Base-by-base conservation (phyloP, 2,797 vertebrate genomes). In the Spinus pinus region DNA sequence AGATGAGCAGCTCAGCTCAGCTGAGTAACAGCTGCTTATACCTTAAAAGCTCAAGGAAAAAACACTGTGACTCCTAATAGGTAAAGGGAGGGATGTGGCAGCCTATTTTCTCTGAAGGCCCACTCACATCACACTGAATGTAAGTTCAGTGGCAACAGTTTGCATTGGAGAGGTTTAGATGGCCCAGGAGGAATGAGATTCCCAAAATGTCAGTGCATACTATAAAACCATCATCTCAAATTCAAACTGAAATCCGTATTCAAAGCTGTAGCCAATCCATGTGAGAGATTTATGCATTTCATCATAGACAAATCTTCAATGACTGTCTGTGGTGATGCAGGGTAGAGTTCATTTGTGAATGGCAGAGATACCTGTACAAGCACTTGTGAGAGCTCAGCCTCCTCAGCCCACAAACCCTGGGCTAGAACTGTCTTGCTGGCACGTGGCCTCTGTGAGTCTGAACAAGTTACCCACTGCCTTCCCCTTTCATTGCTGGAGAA, bases 401-500 rank as follows among this genome's bases (percentile, higher is more conserved):
- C 33, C 37, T n/a, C 0, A 0, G 31, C 62, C 39, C 0, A 0
- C 37, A 56, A 12, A 31, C 19, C 14, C 67, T 72, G 85, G n/a
- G 17, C 42, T 65, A 46, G 33, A 90, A 15, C 35, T 61, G 51
- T 54, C 12, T 9, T 47, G 23, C 41, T 73, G 39, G 3, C 31
- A 56, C 21, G 14, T 61, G n/a, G 22, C 21, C 23, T 73, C 51
- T 60, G 0, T 4, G 12, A 60, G 27, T 54, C 67, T 46, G 70
- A 57, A 16, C 11, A 56, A 56, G 67, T 37, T 47, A 15, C 14
- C 20, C 58, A 70, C 41, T 91, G 22, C 42, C 30, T 50, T 57
- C 18, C 12, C 35, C 20, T 78, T 50, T 47, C 14, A 11, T 84
- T 67, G 46, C 21, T 41, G 20, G 33, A 53, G 78, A 67, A 74